Conservation (phyloP, 2,113 vertebrate species). For the Notothenia rossii region DNA sequence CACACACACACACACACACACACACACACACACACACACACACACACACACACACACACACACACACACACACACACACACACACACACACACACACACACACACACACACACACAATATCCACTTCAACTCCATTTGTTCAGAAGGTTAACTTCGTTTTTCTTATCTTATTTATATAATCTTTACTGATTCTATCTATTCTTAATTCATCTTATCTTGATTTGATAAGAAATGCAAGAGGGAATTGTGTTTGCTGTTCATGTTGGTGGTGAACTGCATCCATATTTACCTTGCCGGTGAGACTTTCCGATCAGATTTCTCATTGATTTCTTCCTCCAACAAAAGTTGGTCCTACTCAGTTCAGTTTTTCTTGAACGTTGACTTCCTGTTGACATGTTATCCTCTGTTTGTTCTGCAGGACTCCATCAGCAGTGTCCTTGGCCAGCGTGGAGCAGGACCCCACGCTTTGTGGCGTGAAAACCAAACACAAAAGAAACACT, state of each 20-base stretch:
- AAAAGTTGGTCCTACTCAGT: background rate
- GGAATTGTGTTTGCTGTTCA: no score
- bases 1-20: no score
- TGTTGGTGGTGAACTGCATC: background rate
- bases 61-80: conserved; percentile 31
- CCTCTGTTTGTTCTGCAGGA: conserved; percentile 2
- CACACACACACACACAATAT: background rate
- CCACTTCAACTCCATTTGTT: background rate
- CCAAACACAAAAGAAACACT: background rate
- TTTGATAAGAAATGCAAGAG: no score
- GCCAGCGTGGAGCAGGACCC: conserved; percentile 21
- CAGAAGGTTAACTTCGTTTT: no score
- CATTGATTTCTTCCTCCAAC: background rate
- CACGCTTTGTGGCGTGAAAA: background rate
- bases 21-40: no score
- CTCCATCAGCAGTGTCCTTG: background rate
- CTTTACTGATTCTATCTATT: no score
- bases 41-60: conserved; percentile 9
- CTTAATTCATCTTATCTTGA: no score
- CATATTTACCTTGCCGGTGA: no score
- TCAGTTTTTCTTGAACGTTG: background rate
- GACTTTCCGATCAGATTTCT: background rate
- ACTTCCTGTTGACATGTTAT: background rate
- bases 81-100: background rate
- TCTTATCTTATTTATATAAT: no score